Conservation (phyloP, 2,888 invertebrate species). For the Synergus laeviventris region DNA sequence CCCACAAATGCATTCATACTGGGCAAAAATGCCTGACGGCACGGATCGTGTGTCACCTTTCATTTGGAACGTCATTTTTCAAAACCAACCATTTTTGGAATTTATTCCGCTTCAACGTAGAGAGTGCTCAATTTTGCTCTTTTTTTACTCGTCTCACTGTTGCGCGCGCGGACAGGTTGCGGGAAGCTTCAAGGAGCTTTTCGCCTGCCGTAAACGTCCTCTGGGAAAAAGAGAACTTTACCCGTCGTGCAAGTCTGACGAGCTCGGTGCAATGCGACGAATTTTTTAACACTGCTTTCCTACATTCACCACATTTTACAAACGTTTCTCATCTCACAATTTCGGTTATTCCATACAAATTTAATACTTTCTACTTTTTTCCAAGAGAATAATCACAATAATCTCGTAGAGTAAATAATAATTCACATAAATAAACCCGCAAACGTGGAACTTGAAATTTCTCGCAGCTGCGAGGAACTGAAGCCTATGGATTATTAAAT, state of each 20-base stretch:
- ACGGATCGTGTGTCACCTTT: slow-evolving; percentile 62
- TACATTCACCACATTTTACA: neutral
- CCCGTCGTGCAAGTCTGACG: slow-evolving; percentile 6
- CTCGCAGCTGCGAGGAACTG: too few species aligned
- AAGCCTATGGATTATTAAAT: too few species aligned
- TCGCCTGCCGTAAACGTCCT: slow-evolving; percentile 21
- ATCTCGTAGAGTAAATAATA: too few species aligned
- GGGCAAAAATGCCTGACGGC: slow-evolving; percentile 56
- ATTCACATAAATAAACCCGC: too few species aligned
- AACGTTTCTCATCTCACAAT: neutral
- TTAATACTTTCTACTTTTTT: neutral
- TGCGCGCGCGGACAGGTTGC: slow-evolving; percentile 20
- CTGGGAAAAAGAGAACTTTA: slow-evolving; percentile 31
- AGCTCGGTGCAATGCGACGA: slow-evolving; percentile 35
- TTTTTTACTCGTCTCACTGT: slow-evolving; percentile 16
- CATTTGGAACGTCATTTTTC: slow-evolving; percentile 67
- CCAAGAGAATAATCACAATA: too few species aligned
- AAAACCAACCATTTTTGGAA: slow-evolving; percentile 59
- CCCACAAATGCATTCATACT: slow-evolving; percentile 28
- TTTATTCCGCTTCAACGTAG: slow-evolving; percentile 61
- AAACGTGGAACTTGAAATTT: too few species aligned
- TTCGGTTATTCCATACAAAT: neutral
- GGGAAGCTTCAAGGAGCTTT: slow-evolving; percentile 29
- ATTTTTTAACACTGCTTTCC: slow-evolving; percentile 6
- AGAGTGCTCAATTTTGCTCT: slow-evolving; percentile 34